These are phyloP conservation scores for Hylaeus volcanicus DNA, from an alignment of 1,140 invertebrate genomes.

Conservation along the genomic window DNA sequence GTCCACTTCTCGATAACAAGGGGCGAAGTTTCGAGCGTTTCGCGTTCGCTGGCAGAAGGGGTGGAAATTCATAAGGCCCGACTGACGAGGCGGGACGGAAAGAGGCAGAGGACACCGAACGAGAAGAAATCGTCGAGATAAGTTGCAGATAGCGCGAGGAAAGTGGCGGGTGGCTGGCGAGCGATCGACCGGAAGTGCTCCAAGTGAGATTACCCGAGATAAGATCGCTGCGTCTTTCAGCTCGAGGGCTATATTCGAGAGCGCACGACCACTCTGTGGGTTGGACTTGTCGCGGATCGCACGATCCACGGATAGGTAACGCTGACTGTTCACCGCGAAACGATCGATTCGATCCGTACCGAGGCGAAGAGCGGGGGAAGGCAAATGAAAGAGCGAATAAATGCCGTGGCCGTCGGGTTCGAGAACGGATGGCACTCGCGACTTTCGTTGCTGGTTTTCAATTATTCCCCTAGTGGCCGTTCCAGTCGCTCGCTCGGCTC, in stretches of 20 bases:
- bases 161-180: neutral
- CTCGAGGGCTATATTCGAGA: slow-evolving; percentile 26
- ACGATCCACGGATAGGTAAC: slow-evolving; percentile 22
- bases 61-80: slow-evolving; percentile 13
- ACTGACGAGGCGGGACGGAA: neutral
- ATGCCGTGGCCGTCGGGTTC: neutral
- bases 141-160: slow-evolving; percentile 39
- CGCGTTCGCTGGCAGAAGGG: neutral
- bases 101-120: too few relatives aligned
- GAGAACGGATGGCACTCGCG: neutral
- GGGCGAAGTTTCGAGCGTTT: neutral
- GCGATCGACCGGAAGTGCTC: slow-evolving; percentile 45
- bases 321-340: neutral
- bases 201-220: slow-evolving; percentile 36
- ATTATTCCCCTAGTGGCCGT: neutral
- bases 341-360: neutral
- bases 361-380: too few relatives aligned
- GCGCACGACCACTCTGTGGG: slow-evolving; percentile 13
- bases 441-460: neutral
- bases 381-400: neutral
- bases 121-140: slow-evolving; percentile 52
- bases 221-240: slow-evolving; percentile 48
- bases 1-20: slow-evolving; percentile 28
- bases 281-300: neutral
- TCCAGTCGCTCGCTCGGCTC: neutral